Evolutionary conservation across 2,888 invertebrate species (phyloP), one percentile per base, ranked within the genome.

Genomic region (Caradrina kadenii): DNA sequence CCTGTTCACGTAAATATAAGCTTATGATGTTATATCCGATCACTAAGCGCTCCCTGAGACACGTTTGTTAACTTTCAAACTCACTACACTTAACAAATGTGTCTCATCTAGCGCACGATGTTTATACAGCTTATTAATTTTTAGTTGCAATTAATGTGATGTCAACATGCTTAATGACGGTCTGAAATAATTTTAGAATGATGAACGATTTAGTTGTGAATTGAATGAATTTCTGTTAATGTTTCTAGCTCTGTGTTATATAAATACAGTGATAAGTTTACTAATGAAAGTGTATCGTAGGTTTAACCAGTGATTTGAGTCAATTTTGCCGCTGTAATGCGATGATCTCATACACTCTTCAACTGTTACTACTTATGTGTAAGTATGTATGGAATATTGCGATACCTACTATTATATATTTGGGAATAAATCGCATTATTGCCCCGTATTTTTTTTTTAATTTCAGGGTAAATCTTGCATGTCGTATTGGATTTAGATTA

Each of bases 141-240:
- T 94, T 91, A 89, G 90, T 94, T 94, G 94, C 93, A 87, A 92
- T 92, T 88, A 89, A 90, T 92, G 92, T 93, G 92, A 92, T 92
- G 90, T 90, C 87, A 72, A 81, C 62, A 89, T 87, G 90, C 90
- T 93, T 92, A 80, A 86, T 69, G 85, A 88, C 87, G 84, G 90
- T 91, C 87, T 87, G 86, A 88, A 88, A 86, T 90, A 89, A 89
- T 89, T 89, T 90, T 90, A 91, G 87, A 87, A 82, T 73, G 68
- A 85, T 84, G 79, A 82, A 83, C 71, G 85, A 73, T 86, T 90
- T 90, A 89, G 90, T 92, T 92, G 85, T 81, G 83, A 89, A 88
- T 88, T 90, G 85, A 87, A 89, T 73, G 81, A 85, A 88, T 90
- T 90, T 90, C 84, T 88, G 89, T 91, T 92, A 79, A 86, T 82